A percentile compares a stretch with the other conserved stretches of the same genome.
phyloP scores from a whole-genome alignment of 1,140 invertebrate species.

The Olivierus martensii region DNA sequence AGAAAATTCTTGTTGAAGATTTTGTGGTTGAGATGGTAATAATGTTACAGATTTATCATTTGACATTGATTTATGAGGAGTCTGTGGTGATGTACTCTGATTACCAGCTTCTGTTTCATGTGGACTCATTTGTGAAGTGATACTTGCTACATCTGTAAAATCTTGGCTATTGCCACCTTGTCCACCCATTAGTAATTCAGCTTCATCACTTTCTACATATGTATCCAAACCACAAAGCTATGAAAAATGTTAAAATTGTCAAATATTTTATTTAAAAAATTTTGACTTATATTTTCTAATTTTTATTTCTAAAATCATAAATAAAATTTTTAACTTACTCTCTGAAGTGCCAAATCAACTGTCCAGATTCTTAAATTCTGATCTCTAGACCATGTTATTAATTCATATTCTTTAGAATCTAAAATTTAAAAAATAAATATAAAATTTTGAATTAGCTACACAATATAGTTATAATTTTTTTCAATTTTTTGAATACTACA shows the following conservation, averaged over 20 bases:
- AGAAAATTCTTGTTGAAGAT: conserved; percentile 70
- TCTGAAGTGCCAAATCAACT: conserved; percentile 67
- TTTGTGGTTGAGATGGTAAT: conserved; percentile 21
- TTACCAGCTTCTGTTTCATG: conserved; percentile 6
- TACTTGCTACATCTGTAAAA: conserved; percentile 2
- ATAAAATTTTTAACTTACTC: conserved; percentile 31
- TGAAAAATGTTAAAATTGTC: neutral
- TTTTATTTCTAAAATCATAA: neutral
- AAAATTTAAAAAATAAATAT: too few relatives aligned
- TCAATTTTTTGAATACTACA: neutral
- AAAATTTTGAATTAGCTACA: too few relatives aligned
- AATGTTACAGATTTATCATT: conserved; percentile 4
- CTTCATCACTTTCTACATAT: neutral
- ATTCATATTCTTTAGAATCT: conserved; percentile 55
- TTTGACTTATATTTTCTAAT: too few relatives aligned
- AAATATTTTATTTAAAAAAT: neutral
- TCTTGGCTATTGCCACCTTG: neutral
- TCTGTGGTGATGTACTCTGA: conserved; percentile 28
- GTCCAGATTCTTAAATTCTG: conserved; percentile 80
- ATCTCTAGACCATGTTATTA: conserved; percentile 93
- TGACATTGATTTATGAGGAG: conserved; percentile 23
- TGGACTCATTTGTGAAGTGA: conserved; percentile 8
- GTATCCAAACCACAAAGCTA: neutral
- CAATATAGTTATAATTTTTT: too few relatives aligned
- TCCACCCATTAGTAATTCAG: neutral